Evolutionary conservation across 2,113 vertebrate species (phyloP), one percentile per base, ranked within the genome.

Genomic region (Proteles cristata): DNA sequence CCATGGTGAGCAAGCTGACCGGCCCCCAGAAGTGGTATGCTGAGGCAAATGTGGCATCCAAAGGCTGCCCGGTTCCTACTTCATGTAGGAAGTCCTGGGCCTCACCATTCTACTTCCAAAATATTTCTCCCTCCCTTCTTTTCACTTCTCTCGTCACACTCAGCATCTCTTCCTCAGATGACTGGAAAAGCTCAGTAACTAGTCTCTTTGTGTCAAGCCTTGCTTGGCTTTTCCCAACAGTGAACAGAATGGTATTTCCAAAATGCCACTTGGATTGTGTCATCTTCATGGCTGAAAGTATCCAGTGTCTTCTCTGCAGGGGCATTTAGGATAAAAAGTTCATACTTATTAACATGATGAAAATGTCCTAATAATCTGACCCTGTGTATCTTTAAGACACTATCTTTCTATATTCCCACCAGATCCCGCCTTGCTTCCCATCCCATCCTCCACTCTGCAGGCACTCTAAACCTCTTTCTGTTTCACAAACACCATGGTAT

Each of bases 171-270:
- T 69, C 35, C 48, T 90, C 87, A 65, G 48, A 53, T 87, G 53
- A 45, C 6, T 63, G n/a, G 76, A 87, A 68, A 43, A 96, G 39
- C 63, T 79, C 74, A 74, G 16, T 79, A 93, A 83, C 9, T 17
- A 77, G 80, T 31, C 21, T 86, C 39, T 81, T 65, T 82, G 31
- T 74, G 69, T 90, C 80, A 74, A 71, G 45, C 53, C 76, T 93
- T 73, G 31, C 39, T 92, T 80, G 45, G 1, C 84, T 94, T 92
- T 65, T 81, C 69, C 39, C 85, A 95, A 45, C 35, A 69, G 93
- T 94, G 80, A 71, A 83, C 82, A 91, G 65, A 63, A 69, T 89
- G 73, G 68, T 85, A 92, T 86, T 85, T 95, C 65, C 88, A 80
- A 93, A 97, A 90, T 96, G 81, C 71, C 76, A 33, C 7, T 53